Evolutionary conservation across 1,140 invertebrate species (phyloP).

Genomic region (Zaprionus ghesquierei): DNA sequence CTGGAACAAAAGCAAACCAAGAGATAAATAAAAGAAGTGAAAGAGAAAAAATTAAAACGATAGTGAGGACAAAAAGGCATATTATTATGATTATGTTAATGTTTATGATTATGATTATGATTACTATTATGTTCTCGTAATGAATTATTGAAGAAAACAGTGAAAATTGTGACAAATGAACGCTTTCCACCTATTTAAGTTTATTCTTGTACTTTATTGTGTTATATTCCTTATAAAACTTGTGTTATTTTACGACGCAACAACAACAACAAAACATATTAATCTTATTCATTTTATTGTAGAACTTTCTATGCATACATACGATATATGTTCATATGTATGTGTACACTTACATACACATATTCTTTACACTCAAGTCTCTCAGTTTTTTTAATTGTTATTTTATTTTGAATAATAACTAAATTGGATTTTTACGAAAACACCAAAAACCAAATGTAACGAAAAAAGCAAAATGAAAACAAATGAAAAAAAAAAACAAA

Average conservation of each 20-base stretch:
- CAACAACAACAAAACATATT: neutral
- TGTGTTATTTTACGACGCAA: slow-evolving; percentile 26
- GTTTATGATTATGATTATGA: slow-evolving; percentile 15
- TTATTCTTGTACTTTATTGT: slow-evolving; percentile 34
- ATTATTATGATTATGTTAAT: slow-evolving; percentile 24
- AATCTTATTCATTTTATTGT: neutral
- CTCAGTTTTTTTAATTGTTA: slow-evolving; percentile 29
- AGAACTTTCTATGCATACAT: slow-evolving; percentile 20
- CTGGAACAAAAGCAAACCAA: slow-evolving; percentile 27
- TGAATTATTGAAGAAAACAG: neutral
- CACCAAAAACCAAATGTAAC: slow-evolving; percentile 47
- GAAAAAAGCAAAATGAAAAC: neutral
- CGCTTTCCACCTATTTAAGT: slow-evolving; percentile 56
- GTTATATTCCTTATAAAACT: slow-evolving; percentile 35
- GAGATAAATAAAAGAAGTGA: neutral
- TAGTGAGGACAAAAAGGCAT: slow-evolving; percentile 34
- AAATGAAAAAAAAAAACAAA: neutral
- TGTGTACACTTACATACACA: slow-evolving; percentile 18
- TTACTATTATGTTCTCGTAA: slow-evolving; percentile 19
- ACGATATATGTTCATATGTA: slow-evolving; percentile 2
- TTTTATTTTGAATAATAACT: slow-evolving; percentile 22
- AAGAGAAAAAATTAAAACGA: neutral
- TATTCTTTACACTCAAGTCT: slow-evolving; percentile 39
- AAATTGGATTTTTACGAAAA: slow-evolving; percentile 28
- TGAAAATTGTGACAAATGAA: slow-evolving; percentile 53